Percentiles rank a stretch among this genome's conserved stretches.
phyloP scores from a whole-genome alignment of 1,140 invertebrate genomes.

The Babylonia areolata region DNA sequence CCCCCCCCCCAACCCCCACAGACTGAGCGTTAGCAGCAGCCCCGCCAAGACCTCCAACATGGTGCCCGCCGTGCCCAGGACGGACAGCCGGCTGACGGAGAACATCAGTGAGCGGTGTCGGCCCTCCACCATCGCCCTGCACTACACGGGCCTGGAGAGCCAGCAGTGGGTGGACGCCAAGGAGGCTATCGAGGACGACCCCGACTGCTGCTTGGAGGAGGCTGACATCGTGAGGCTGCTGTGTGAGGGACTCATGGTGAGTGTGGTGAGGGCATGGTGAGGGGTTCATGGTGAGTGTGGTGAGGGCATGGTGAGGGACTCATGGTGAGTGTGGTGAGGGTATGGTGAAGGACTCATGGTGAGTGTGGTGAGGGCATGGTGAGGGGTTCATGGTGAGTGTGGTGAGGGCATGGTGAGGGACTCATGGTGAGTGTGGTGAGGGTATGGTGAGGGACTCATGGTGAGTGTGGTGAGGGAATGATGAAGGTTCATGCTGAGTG shows the following conservation, averaged over 20 bases:
- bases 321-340: too few relatives aligned
- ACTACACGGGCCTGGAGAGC: slow-evolving; percentile 66
- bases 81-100: slow-evolving; percentile 63
- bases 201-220: slow-evolving; percentile 54
- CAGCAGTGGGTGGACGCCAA: slow-evolving; percentile 68
- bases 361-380: too few relatives aligned
- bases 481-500: too few relatives aligned
- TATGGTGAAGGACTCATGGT: too few relatives aligned
- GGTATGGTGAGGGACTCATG: background rate
- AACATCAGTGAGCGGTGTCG: slow-evolving; percentile 70
- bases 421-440: slow-evolving; percentile 57
- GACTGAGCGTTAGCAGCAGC: background rate
- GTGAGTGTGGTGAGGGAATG: background rate
- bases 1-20: too few relatives aligned
- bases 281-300: too few relatives aligned
- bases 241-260: slow-evolving; percentile 64
- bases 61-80: slow-evolving; percentile 47
- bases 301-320: too few relatives aligned
- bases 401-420: slow-evolving; percentile 36
- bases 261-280: background rate
- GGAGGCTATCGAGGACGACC: slow-evolving; percentile 64
- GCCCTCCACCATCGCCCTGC: slow-evolving; percentile 64
- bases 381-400: slow-evolving; percentile 3
- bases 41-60: slow-evolving; percentile 31
- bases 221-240: slow-evolving; percentile 60